Conservation (phyloP, 30 jellyfish, hydroid and myxozoan species). For the Aurelia aurita complex sp. Pacific region DNA sequence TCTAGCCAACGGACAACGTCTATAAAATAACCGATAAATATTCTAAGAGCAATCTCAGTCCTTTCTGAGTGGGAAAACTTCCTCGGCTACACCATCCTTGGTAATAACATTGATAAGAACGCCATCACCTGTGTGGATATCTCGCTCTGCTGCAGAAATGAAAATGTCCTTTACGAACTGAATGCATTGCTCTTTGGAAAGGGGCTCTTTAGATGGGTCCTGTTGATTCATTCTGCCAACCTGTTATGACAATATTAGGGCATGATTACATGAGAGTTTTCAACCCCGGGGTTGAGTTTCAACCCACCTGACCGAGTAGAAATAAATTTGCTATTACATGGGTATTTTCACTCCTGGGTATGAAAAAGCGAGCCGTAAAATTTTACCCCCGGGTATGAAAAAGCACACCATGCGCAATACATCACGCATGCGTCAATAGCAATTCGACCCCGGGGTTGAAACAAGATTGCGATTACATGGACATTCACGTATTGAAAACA, state of each 20-base stretch:
- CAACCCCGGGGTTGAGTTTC: too few species aligned
- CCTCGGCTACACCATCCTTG: constrained; percentile 79
- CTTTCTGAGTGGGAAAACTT: constrained; percentile 84
- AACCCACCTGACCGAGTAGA: too few species aligned
- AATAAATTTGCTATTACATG: too few species aligned
- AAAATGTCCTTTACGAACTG: constrained; percentile 93
- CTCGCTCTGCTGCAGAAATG: constrained; percentile 98
- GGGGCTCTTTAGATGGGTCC: constrained; percentile 64
- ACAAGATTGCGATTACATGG: too few species aligned
- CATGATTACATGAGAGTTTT: too few species aligned
- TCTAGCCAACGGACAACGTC: neutral
- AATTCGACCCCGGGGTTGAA: too few species aligned
- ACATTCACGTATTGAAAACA: too few species aligned
- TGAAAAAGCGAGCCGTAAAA: too few species aligned
- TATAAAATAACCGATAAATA: neutral
- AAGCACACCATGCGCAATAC: too few species aligned
- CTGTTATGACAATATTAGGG: constrained; percentile 6
- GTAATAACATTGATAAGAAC: constrained; percentile 79
- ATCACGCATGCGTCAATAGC: too few species aligned
- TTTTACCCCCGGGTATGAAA: too few species aligned
- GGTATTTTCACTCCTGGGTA: too few species aligned
- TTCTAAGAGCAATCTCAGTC: constrained; percentile 33
- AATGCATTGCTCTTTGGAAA: constrained; percentile 72
- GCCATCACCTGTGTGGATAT: constrained; percentile 98
- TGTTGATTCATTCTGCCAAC: constrained; percentile 87